Base-by-base conservation (phyloP, 2,888 invertebrate genomes). In the Pristionchus mayeri region DNA sequence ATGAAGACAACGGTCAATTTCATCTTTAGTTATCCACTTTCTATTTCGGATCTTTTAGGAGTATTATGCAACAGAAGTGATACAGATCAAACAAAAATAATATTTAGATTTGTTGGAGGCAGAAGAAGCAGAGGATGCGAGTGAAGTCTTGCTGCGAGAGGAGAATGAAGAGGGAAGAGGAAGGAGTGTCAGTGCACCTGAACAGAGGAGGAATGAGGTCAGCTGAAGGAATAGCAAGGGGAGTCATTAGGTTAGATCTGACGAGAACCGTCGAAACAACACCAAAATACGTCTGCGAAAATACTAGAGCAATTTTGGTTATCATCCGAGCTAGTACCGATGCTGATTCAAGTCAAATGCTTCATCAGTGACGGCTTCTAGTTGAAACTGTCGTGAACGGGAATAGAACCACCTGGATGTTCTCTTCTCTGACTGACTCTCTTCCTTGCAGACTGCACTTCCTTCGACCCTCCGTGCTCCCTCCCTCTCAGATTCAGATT, bases 401-500 rank as follows among this genome's bases (percentile, higher is more conserved):
- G 44, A 44, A 44, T 44, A 44, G 44, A 13, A 44, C 13, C 44
- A 9, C 7, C 6, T 44, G 44, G 54, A 16, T 16, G n/a, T n/a
- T n/a, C n/a, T n/a, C n/a, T n/a, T n/a, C n/a, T n/a, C n/a, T 54
- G 54, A 16, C n/a, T 54, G 16, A 54, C 4, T 54, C 13, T 13
- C 4, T 54, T 54, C 54, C 63, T 63, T 63, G 63, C 21, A 18
- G 16, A 44, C 75, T 40, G 24, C 75, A 3, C 11, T 44, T n/a
- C n/a, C 75, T 44, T 24, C n/a, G 27, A 6, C 24, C 21, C 63
- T 21, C 27, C 75, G 40, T n/a, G 40, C 18, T 75, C 80, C 80
- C 6, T 37, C 80, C n/a, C 57, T 54, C 13, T 80, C 80, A 11
- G 80, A 80, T 80, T 80, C 80, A 18, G 80, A 80, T 54, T 80